These are phyloP conservation scores for Nixonia krombeini DNA, from an alignment of 1,140 invertebrate genomes.

Conservation along the genomic window DNA sequence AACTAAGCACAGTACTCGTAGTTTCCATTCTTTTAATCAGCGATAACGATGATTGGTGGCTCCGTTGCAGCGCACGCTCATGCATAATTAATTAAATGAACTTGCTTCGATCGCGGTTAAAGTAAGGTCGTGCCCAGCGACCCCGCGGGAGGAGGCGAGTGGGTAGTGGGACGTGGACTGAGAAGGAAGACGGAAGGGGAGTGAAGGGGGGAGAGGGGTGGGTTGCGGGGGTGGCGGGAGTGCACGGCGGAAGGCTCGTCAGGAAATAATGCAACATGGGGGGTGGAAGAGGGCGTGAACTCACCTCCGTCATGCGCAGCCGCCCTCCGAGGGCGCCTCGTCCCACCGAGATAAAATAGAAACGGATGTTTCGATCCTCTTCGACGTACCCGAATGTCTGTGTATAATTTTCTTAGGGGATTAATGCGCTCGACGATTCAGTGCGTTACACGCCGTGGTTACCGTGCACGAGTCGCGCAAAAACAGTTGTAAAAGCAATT, in stretches of 20 bases:
- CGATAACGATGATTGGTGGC: constrained; percentile 57
- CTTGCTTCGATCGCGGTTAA: constrained; percentile 60
- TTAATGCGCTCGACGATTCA: constrained; percentile 35
- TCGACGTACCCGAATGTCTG: constrained; percentile 14
- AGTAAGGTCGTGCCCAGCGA: constrained; percentile 40
- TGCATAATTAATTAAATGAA: constrained; percentile 69
- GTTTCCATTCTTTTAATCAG: constrained; percentile 48
- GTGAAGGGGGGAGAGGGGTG: too few species aligned
- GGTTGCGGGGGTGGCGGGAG: neutral
- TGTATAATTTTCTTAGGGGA: constrained; percentile 43
- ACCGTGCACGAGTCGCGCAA: constrained; percentile 14
- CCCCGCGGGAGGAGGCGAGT: constrained; percentile 30
- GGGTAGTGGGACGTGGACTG: too few species aligned
- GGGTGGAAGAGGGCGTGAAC: constrained; percentile 59
- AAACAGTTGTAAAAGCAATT: constrained; percentile 43
- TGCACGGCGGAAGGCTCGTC: constrained; percentile 31
- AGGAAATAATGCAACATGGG: constrained; percentile 61
- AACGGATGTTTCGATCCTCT: constrained; percentile 23
- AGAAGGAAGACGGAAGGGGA: too few species aligned
- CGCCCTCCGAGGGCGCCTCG: constrained; percentile 1
- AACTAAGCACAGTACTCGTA: constrained; percentile 9
- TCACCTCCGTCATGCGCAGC: constrained; percentile 59
- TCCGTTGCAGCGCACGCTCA: constrained; percentile 47
- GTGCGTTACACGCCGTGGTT: constrained; percentile 24
- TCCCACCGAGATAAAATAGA: constrained; percentile 27